phyloP scores from a whole-genome alignment of 1,140 invertebrate genomes.

The Rhynchophorus ferrugineus region DNA sequence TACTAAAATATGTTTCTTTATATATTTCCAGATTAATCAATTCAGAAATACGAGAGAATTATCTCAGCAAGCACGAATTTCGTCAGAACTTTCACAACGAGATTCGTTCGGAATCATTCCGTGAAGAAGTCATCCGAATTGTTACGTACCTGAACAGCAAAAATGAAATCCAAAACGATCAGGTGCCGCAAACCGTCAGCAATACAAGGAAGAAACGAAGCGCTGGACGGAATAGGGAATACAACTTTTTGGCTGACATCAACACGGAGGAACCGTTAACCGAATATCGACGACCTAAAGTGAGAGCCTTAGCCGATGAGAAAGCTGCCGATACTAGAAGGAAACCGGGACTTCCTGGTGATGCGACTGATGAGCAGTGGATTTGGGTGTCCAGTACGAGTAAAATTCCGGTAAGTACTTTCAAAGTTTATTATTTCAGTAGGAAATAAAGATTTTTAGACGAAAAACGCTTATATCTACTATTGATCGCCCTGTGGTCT shows the following conservation, averaged over 20 bases:
- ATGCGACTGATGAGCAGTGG: constrained; percentile 60
- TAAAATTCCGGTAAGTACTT: constrained; percentile 64
- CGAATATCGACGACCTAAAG: constrained; percentile 61
- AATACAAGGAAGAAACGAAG: constrained; percentile 25
- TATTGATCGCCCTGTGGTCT: no score
- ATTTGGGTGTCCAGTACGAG: constrained; percentile 73
- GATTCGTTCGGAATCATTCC: constrained; percentile 23
- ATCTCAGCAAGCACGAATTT: constrained; percentile 30
- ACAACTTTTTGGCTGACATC: constrained; percentile 32
- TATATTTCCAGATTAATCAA: constrained; percentile 31
- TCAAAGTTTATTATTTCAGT: not conserved
- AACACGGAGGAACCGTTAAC: constrained; percentile 49
- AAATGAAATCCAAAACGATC: not conserved
- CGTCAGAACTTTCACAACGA: constrained; percentile 29
- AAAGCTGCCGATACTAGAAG: constrained; percentile 52
- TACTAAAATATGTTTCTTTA: no score
- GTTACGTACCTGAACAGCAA: constrained; percentile 20
- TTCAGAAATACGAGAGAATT: constrained; percentile 34
- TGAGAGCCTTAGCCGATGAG: constrained; percentile 53
- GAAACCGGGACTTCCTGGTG: constrained; percentile 48
- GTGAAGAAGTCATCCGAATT: constrained; percentile 31
- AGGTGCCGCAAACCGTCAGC: constrained; percentile 2
- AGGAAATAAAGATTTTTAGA: not conserved
- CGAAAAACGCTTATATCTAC: no score
- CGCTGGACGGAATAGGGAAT: constrained; percentile 21